Base-by-base conservation (phyloP, 2,888 invertebrate species). In the Allacma fusca region DNA sequence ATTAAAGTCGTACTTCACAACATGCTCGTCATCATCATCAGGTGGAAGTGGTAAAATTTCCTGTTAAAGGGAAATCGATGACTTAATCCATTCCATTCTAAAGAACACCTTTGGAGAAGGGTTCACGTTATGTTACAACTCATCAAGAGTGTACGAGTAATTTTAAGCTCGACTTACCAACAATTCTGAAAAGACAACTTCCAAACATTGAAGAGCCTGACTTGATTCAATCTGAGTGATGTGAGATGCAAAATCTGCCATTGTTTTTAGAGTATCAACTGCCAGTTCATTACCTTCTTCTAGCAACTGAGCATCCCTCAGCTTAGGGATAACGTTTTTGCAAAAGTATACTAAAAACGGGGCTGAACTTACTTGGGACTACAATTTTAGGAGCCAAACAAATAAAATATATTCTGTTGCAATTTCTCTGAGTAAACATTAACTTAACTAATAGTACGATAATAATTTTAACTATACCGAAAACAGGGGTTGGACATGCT, bases 21-120 rank as follows among this genome's bases (percentile, higher is more conserved):
- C 88, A 59, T 88, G 88, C 40, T 89, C 75, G 78, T 69, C 78
- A 76, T 65, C 78, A 68, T 71, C 75, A 19, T 86, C 85, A 75
- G 96, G 94, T 23, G 97, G 96, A 83, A 94, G 89, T 4, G 96
- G 97, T 91, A 97, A 92, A 85, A 93, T 95, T 83, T 92, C 91
- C 95, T 95, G 86, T 50, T 87, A 28, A 50, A 44, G 40, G 1
- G 87, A 87, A 81, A 81, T 80, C 24, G 26, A 2, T 13, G n/a
- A n/a, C n/a, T n/a, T n/a, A n/a, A n/a, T n/a, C n/a, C n/a, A n/a
- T n/a, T n/a, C n/a, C n/a, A n/a, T n/a, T n/a, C n/a, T n/a, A n/a
- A n/a, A n/a, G n/a, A n/a, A n/a, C n/a, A n/a, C n/a, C n/a, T n/a
- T n/a, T n/a, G n/a, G n/a, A n/a, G n/a, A n/a, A n/a, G n/a, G n/a